phyloP scores from a whole-genome alignment of 2,113 vertebrate species.

The Pleuronectes platessa region DNA sequence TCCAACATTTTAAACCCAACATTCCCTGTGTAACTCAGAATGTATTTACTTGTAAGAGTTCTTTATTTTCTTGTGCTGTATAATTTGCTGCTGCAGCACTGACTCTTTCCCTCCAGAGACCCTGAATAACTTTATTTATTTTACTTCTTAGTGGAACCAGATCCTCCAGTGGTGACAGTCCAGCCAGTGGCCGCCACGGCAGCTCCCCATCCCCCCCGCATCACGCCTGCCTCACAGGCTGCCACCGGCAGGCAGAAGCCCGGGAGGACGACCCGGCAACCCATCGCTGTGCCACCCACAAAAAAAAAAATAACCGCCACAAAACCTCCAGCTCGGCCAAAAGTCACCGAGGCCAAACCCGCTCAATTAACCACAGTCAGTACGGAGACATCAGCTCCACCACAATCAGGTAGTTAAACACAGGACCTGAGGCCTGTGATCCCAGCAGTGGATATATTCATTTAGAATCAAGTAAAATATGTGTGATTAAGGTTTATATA shows the following conservation, averaged over 20 bases:
- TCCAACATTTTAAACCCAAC: background rate
- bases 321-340: slow-evolving; percentile 47
- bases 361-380: slow-evolving; percentile 14
- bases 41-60: background rate
- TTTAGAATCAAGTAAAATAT: background rate
- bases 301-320: slow-evolving; percentile 41
- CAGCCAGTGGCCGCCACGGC: slow-evolving; percentile 47
- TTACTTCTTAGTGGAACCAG: slow-evolving; percentile 66
- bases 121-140: background rate
- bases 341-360: slow-evolving; percentile 48
- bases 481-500: background rate
- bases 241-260: slow-evolving; percentile 20
- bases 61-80: too few species aligned
- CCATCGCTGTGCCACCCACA: slow-evolving; percentile 31
- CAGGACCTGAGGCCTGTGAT: too few species aligned
- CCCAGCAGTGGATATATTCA: too few species aligned
- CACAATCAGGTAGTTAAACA: slow-evolving; percentile 67
- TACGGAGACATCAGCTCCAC: slow-evolving; percentile 30
- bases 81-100: too few species aligned
- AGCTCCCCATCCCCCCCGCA: slow-evolving; percentile 21
- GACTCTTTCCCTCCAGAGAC: background rate
- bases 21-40: background rate
- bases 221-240: slow-evolving; percentile 4
- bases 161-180: slow-evolving; percentile 28
- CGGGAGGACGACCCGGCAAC: slow-evolving; percentile 43